Conservation (phyloP, 2,797 vertebrate genomes). For the Champsocephalus gunnari region DNA sequence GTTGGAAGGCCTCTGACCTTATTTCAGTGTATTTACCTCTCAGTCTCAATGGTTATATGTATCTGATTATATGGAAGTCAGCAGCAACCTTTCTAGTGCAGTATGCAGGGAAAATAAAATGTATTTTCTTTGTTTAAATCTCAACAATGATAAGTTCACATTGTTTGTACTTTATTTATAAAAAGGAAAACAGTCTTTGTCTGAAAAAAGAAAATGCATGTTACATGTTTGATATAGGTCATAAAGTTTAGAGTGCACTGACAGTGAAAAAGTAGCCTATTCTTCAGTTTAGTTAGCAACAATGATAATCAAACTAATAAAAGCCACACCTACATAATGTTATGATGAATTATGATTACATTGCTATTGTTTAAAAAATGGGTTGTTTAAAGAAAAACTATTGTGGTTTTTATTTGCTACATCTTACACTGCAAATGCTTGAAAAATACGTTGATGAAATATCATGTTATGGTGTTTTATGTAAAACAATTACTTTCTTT, state of each 20-base stretch:
- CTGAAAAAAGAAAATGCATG: not conserved
- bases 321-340: not conserved
- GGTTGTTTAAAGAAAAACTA: not conserved
- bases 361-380: not conserved
- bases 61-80: not conserved
- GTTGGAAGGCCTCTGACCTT: slow-evolving; percentile 58
- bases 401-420: not conserved
- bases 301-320: not conserved
- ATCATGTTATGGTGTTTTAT: not conserved
- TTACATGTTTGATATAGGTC: not conserved
- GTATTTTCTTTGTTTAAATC: not conserved
- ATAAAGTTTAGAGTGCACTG: not conserved
- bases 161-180: not conserved
- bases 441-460: not conserved
- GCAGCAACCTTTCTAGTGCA: not conserved
- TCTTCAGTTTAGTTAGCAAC: not conserved
- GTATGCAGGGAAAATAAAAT: not conserved
- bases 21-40: slow-evolving; percentile 56
- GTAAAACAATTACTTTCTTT: not conserved
- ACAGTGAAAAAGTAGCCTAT: not conserved
- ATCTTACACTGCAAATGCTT: not conserved
- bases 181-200: not conserved
- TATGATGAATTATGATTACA: not conserved
- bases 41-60: not conserved
- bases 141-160: not conserved